Conservation (phyloP, 2,113 vertebrate genomes). For the Perca fluviatilis region DNA sequence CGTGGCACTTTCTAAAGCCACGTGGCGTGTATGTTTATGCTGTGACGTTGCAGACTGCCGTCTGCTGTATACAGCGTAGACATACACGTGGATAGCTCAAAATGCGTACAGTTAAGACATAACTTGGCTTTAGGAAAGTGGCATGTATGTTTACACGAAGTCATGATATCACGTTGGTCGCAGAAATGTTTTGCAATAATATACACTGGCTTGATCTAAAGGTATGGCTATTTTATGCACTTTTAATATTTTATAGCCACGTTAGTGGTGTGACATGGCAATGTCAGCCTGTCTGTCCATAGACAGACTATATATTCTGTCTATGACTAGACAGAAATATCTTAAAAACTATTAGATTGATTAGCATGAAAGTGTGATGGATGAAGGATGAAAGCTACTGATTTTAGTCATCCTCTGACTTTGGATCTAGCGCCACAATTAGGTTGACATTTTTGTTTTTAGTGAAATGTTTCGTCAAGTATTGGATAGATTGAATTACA, state of each 20-base stretch:
- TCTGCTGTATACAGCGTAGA: no score
- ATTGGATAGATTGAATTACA: not conserved
- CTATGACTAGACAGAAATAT: no score
- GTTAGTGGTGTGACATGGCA: not conserved
- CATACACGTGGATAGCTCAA: no score
- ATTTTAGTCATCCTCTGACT: not conserved
- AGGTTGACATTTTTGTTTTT: not conserved
- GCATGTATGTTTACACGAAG: no score
- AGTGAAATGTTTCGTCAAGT: not conserved
- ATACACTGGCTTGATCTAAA: not conserved
- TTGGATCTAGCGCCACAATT: not conserved
- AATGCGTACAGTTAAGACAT: no score
- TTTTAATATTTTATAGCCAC: not conserved
- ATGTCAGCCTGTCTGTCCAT: not conserved
- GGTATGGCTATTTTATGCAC: not conserved
- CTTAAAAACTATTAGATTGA: not conserved
- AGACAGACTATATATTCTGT: no score
- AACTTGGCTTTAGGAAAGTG: no score
- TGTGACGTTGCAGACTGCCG: no score
- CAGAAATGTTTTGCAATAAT: not conserved
- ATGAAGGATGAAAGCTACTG: not conserved
- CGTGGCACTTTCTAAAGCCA: no score
- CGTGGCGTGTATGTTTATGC: no score
- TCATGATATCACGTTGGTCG: no score
- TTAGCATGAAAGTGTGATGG: no score